Base-by-base conservation (phyloP, 2,888 invertebrate species). In the Cordilura impudica region DNA sequence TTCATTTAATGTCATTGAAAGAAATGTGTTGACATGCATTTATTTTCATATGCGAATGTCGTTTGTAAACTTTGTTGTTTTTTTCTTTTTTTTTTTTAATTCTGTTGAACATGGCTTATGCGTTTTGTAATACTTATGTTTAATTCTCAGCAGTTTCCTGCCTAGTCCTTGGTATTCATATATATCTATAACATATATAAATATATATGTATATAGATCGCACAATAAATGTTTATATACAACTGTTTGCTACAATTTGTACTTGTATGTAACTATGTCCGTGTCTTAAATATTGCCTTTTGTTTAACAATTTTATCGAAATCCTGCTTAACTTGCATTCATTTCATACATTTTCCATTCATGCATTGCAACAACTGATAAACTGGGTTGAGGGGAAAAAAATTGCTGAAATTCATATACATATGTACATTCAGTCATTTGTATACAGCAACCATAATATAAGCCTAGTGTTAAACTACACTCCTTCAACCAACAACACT, bases 11-110 rank as follows among this genome's bases (percentile, higher is more conserved):
- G 49, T 70, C 56, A 67, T 51, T 76, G 56, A 19, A 58, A 31
- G 54, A 76, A 63, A 65, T 76, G 75, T 70, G 75, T 76, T 76
- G 75, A 76, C 75, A 76, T 60, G 51, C 21, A 45, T 69, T 69
- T 75, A 53, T 75, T 16, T 70, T 63, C 14, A 4, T 49, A 56
- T 54, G 45, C 26, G 54, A 31, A 75, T 63, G 75, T 61, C 69
- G 49, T 76, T 76, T 76, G 75, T 70, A 70, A 70, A 65, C n/a
- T 56, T 53, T 16, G 6, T 8, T 12, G 21, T 23, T 51, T n/a
- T 51, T 51, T 21, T 6, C n/a, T 6, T 14, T 16, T 43, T 5
- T 43, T 16, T n/a, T 10, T 4, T 16, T 43, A n/a, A 7, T 43
- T 53, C 1, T 29, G 16, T 8, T 47, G n/a, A 18, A 31, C 29